phyloP scores from a whole-genome alignment of 2,113 vertebrate genomes.

The Junco hyemalis region DNA sequence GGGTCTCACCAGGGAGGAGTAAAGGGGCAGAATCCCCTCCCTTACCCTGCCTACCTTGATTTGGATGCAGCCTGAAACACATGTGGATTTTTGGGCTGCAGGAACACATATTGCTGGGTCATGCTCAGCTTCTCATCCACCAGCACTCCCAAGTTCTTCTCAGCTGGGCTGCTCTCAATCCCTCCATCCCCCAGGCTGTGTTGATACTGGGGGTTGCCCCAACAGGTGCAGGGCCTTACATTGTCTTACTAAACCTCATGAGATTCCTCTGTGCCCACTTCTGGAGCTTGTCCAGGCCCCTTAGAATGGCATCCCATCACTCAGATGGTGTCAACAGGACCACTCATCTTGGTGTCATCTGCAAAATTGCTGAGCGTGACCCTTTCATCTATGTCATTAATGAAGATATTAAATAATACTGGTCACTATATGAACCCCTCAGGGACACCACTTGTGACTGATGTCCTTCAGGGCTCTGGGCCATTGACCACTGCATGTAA shows the following conservation, averaged over 20 bases:
- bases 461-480: neutral
- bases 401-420: neutral
- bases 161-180: accelerated
- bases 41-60: neutral
- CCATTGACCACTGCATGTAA: neutral
- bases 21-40: neutral
- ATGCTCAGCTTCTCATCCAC: neutral
- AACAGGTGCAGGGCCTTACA: neutral
- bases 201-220: accelerated
- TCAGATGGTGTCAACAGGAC: neutral
- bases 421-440: no score
- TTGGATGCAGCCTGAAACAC: neutral
- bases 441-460: neutral
- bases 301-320: neutral
- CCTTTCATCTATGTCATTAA: neutral
- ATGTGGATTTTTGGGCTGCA: neutral
- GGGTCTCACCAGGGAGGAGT: neutral
- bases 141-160: neutral
- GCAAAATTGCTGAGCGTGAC: neutral
- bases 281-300: neutral
- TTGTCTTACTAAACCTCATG: neutral
- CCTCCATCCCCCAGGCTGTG: neutral
- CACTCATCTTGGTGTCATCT: neutral
- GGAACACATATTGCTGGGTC: neutral
- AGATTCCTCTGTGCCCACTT: neutral